Percentiles rank a stretch among this genome's conserved stretches.
These are phyloP conservation scores for Linurgus olivaceus DNA, from an alignment of 2,797 vertebrate species.

Conservation along the genomic window DNA sequence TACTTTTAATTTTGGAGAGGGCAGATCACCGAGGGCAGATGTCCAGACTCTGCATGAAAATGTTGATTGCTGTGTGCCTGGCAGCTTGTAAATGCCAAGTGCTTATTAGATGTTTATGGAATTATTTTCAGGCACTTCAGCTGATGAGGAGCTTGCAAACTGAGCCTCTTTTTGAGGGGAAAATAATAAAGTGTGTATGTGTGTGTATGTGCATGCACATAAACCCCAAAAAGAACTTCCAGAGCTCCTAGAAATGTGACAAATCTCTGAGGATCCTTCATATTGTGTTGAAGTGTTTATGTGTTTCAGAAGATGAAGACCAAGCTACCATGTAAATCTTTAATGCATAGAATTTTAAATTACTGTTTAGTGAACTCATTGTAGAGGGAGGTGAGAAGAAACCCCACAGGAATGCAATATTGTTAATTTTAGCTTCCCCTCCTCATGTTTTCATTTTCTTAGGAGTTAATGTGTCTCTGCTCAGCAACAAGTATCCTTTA, in stretches of 20 bases:
- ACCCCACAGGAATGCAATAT: background rate
- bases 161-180: background rate
- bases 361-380: background rate
- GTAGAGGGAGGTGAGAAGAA: background rate
- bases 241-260: background rate
- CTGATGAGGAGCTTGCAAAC: slow-evolving; percentile 35
- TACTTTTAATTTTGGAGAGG: background rate
- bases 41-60: background rate
- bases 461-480: background rate
- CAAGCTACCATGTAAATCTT: background rate
- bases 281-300: background rate
- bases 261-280: background rate
- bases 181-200: too few relatives aligned
- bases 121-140: slow-evolving; percentile 6
- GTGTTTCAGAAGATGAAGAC: background rate
- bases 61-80: background rate
- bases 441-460: background rate
- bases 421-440: background rate
- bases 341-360: background rate
- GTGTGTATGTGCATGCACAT: fast-evolving
- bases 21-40: background rate
- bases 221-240: background rate
- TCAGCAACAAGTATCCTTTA: background rate
- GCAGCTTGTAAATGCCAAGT: slow-evolving; percentile 58
- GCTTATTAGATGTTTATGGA: slow-evolving; percentile 34